Evolutionary conservation across 1,140 invertebrate species (phyloP), one percentile per base, ranked within the genome.

Genomic region (Philopotamus ludificatus): DNA sequence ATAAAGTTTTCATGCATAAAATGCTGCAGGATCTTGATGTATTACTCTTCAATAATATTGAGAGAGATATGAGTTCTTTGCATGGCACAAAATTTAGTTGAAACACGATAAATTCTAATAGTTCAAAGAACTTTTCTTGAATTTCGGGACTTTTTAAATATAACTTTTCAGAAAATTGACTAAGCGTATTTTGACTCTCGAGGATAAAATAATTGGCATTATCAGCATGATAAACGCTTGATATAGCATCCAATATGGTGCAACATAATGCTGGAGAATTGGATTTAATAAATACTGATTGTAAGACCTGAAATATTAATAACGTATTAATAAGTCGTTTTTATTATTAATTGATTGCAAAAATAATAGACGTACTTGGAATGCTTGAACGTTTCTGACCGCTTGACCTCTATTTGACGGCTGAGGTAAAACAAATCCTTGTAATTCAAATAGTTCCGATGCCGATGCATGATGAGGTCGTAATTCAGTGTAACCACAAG

Each of bases 161-260:
- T 70, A 99, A 95, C 74, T 92, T 93, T 74, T 99, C 97, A 1
- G 94, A 93, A 79, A 99, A 98, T 76, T 96, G 92, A 70, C 93
- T 94, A 7, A 98, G 80, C 2, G 95, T 98, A 74, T 96, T 93
- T 77, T 98, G 93, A 70, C 92, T 90, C 78, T 98, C 97, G 0
- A 99, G 82, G 72, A 99, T 98, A 76, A 99, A 99, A 79, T 99
- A 99, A 80, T 99, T 99, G 15, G 95, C 94, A 76, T 94, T 92
- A 77, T 99, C 97, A 18, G 96, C 94, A 77, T 97, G 94, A 77
- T 98, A 99, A 10, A 99, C 91, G 69, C 92, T 94, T 10, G 91
- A 95, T 74, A 99, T 97, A 1, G 94, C 94, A 75, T 99, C 97
- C 51, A 99, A 81, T 67, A 98, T 94, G 0, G 92, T 91, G 72